Base-by-base conservation (phyloP, 2,888 invertebrate species). In the Orchesellides sinensis region DNA sequence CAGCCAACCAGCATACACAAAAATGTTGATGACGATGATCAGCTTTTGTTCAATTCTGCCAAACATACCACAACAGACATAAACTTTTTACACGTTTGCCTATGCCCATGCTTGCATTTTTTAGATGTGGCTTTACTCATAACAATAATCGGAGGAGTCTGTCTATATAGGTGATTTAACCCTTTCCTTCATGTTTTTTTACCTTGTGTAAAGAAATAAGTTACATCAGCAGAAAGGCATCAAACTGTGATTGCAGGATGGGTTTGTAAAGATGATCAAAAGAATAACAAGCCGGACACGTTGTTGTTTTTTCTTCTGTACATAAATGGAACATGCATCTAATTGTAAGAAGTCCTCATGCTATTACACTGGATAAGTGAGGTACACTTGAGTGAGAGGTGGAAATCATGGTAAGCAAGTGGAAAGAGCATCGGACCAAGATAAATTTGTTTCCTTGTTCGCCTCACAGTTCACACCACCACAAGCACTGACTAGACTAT, bases 391-490 rank as follows among this genome's bases (percentile, higher is more conserved):
- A 78, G 78, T 78, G 78, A 78, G 63, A 78, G 78, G 70, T 78
- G 78, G 63, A 78, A 78, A 78, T 78, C 78, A 78, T 78, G 77
- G 69, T 59, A 77, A 78, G 78, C 63, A 70, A 81, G 77, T 73
- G 81, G 81, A 81, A 84, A 84, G 84, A 84, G 81, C 84, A 84
- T 81, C 78, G 73, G 84, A 84, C 75, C 84, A 84, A 84, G 75
- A 77, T 84, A 84, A 84, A 84, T 84, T 81, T 77, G 84, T 84
- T 84, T 84, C 81, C 84, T 77, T 77, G 77, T 84, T 75, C 69
- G 80, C 80, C 52, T 74, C 63, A 47, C 65, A 84, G 80, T 84
- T 84, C 84, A 72, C 75, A 81, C 69, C 80, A 63, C 78, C 61
- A 68, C 78, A 56, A 61, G 23, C 54, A 52, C 69, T 49, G 49